Evolutionary conservation across 2,113 vertebrate genomes (phyloP), one percentile per base, ranked within the genome.

Genomic region (Jaculus jaculus): DNA sequence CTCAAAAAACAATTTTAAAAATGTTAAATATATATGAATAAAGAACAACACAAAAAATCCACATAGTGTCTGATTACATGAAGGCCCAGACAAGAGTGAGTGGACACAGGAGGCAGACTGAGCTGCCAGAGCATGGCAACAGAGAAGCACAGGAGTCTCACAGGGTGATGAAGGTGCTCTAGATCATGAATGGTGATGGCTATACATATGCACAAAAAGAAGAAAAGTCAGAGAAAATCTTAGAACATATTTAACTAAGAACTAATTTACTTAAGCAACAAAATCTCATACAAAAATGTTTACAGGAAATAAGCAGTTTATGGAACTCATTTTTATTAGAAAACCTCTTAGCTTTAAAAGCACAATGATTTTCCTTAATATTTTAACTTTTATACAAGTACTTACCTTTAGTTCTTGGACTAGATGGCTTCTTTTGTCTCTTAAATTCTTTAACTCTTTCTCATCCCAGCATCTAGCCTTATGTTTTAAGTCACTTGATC

Each of bases 391-490:
- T 68, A 90, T 58, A 54, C 92, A 58, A 28, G 78, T 66, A 97
- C 98, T 96, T 97, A 99, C 99, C 58, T 98, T 99, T 68, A 99
- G 90, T 91, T 99, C 99, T 32, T 96, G 93, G 7, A 97, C 97
- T 89, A 99, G 96, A 12, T 96, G 92, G 5, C 98, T 98, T 96
- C 98, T 99, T 94, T 60, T 98, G 83, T 99, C 98, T 95, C 98
- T 99, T 92, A 99, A 97, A 77, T 89, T 97, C 68, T 73, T 98
- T 0, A 99, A 91, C n/a, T 98, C 99, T 94, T 99, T 99, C 37
- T 99, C 99, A 65, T 99, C 99, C 99, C 99, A 99, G 95, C 94
- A 97, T 60, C 97, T 98, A 86, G 99, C 99, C 98, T 99, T 99
- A 94, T 89, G 97, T 94, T 98, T 98, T 96, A 99, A 98, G 94